phyloP scores from a whole-genome alignment of 2,888 invertebrate species.

The Proisotoma minuta region DNA sequence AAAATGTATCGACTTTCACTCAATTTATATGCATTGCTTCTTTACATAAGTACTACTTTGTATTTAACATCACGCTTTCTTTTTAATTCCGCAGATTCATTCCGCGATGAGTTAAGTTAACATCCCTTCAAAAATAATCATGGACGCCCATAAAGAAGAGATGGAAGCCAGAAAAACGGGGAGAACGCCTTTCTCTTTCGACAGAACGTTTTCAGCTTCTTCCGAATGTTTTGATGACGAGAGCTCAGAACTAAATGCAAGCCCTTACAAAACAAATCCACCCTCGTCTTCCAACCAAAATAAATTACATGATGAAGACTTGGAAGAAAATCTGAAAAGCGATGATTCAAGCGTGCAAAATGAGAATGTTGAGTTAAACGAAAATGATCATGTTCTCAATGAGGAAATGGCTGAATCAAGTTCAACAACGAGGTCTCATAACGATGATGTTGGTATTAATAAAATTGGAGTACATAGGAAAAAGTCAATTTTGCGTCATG shows the following conservation, averaged over 20 bases:
- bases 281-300: neutral
- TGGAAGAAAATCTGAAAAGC: constrained; percentile 38
- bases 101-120: too few relatives aligned
- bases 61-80: too few relatives aligned
- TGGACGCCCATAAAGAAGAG: too few relatives aligned
- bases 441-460: neutral
- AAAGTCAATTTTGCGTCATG: constrained; percentile 9
- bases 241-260: neutral
- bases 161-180: constrained; percentile 5
- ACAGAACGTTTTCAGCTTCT: constrained; percentile 35
- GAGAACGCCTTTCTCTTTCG: constrained; percentile 28
- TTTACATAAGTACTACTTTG: too few relatives aligned
- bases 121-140: too few relatives aligned
- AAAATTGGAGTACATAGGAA: neutral
- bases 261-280: neutral
- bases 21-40: too few relatives aligned
- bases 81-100: too few relatives aligned
- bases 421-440: too few relatives aligned
- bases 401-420: neutral
- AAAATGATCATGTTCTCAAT: neutral
- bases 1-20: too few relatives aligned
- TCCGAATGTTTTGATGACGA: constrained; percentile 35
- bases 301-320: constrained; percentile 30
- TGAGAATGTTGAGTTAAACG: neutral
- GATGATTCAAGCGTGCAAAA: constrained; percentile 39